Percentiles rank a stretch among this genome's conserved stretches.
phyloP scores from a whole-genome alignment of 2,888 invertebrate genomes.

The Lissonota sp. region DNA sequence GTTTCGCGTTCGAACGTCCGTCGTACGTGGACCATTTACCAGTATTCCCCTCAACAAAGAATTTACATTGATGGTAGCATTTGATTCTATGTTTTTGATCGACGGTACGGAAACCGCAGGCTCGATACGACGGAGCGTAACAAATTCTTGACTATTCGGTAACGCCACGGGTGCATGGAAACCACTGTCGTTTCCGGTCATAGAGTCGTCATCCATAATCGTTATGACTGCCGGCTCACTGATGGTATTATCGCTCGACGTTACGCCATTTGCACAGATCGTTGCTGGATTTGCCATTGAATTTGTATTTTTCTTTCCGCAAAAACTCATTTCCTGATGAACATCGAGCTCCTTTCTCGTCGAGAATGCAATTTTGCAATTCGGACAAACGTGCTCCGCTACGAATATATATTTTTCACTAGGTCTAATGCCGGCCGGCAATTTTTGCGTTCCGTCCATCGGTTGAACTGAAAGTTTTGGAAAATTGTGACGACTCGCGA shows the following conservation, averaged over 20 bases:
- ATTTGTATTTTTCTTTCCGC: not conserved
- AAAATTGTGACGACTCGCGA: conserved; percentile 76
- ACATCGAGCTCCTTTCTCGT: conserved; percentile 60
- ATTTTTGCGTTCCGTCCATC: conserved; percentile 60
- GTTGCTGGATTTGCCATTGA: conserved; percentile 7
- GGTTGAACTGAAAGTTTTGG: conserved; percentile 71
- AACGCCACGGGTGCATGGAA: conserved; percentile 1
- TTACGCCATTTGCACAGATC: not conserved
- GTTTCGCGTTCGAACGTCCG: not conserved
- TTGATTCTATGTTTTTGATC: not conserved
- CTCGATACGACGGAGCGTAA: too few species aligned
- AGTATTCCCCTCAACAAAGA: not conserved
- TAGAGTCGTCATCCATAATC: not conserved
- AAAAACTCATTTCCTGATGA: conserved; percentile 23
- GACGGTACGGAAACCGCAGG: not conserved
- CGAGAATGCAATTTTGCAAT: conserved; percentile 73
- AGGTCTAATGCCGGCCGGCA: conserved; percentile 55
- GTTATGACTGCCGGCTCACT: conserved; percentile 3
- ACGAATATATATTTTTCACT: conserved; percentile 73
- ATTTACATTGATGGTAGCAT: not conserved
- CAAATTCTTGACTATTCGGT: not conserved
- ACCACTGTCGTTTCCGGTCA: conserved; percentile 2
- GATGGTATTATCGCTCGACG: conserved; percentile 16
- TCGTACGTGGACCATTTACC: not conserved
- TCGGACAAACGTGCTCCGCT: conserved; percentile 76